These are phyloP conservation scores for Meandrusa payeni DNA, from an alignment of 2,888 invertebrate genomes.

Conservation along the genomic window DNA sequence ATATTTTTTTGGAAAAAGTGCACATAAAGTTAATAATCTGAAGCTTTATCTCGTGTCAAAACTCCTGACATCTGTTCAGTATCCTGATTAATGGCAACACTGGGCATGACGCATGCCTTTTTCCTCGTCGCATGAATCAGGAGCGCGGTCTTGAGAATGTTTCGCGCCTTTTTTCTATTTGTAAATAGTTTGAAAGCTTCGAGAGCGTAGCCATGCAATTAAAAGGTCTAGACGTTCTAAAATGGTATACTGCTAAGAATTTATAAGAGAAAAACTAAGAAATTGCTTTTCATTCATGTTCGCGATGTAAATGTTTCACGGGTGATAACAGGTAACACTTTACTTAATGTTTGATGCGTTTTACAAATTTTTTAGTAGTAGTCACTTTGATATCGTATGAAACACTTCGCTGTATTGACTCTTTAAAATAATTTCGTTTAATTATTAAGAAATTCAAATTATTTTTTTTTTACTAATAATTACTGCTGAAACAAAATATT, in stretches of 20 bases:
- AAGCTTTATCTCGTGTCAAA: background rate
- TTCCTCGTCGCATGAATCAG: constrained; percentile 30
- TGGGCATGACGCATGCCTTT: constrained; percentile 31
- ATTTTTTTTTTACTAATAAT: too few species aligned
- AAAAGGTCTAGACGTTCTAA: constrained; percentile 25
- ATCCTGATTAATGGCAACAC: constrained; percentile 20
- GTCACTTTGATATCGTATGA: too few species aligned
- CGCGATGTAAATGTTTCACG: background rate
- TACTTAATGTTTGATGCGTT: too few species aligned
- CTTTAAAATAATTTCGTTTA: too few species aligned
- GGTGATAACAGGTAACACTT: too few species aligned
- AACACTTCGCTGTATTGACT: too few species aligned
- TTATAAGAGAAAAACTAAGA: constrained; percentile 9
- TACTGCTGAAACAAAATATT: too few species aligned
- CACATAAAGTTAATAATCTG: background rate
- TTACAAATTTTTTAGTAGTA: too few species aligned
- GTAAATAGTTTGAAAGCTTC: constrained; percentile 22
- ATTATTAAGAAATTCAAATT: too few species aligned
- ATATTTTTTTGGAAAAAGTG: too few species aligned
- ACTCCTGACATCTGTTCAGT: background rate
- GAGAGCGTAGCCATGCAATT: constrained; percentile 9
- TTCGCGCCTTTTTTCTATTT: constrained; percentile 29
- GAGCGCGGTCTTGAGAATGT: constrained; percentile 28
- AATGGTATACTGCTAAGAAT: constrained; percentile 16
- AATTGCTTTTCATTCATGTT: constrained; percentile 5